Evolutionary conservation across 2,888 invertebrate species (phyloP).

Genomic region (Himalopsyche kuldschensis): DNA sequence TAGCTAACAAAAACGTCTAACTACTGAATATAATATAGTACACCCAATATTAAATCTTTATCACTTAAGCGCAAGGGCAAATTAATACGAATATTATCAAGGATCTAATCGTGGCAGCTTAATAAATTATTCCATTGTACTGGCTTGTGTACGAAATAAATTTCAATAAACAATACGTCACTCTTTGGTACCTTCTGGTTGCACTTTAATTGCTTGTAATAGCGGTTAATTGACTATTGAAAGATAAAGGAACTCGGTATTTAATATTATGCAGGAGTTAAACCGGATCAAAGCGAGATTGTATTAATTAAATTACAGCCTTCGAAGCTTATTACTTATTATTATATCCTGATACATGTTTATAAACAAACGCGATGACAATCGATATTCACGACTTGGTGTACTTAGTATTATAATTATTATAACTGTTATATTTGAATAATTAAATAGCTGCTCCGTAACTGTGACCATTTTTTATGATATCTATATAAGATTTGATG

Average conservation of each 20-base stretch:
- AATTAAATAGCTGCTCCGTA: not conserved
- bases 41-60: not conserved
- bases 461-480: too few relatives aligned
- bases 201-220: slow-evolving; percentile 1
- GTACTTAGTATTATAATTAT: not conserved
- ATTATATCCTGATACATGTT: slow-evolving; percentile 1
- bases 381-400: not conserved
- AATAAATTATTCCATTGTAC: not conserved
- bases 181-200: not conserved
- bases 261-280: not conserved
- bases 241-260: not conserved
- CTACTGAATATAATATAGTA: not conserved
- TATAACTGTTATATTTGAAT: not conserved
- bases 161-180: not conserved
- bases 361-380: not conserved
- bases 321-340: not conserved
- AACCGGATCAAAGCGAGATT: not conserved
- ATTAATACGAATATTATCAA: not conserved
- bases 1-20: too few relatives aligned
- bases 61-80: not conserved
- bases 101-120: not conserved
- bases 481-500: too few relatives aligned
- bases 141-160: not conserved
- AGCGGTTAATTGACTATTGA: not conserved
- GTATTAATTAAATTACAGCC: not conserved